Evolutionary conservation across 2,113 vertebrate genomes (phyloP).

Genomic region (Electrona antarctica): DNA sequence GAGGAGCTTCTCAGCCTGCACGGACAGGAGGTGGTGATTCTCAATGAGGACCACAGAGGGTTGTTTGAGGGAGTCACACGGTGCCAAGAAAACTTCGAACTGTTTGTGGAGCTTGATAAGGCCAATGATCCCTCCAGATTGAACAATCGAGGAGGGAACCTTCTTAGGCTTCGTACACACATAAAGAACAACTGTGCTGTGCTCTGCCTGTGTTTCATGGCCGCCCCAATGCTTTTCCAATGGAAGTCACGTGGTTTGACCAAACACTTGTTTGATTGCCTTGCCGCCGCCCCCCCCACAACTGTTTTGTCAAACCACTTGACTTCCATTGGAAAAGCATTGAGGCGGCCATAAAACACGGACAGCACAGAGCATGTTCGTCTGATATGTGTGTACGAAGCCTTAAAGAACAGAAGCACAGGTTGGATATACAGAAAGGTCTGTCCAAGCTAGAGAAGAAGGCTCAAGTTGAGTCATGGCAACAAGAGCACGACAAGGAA

Average conservation of each 20-base stretch:
- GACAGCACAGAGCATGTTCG: too few species aligned
- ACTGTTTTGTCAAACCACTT: too few species aligned
- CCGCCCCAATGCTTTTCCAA: too few species aligned
- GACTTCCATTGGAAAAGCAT: too few species aligned
- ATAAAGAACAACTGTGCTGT: too few species aligned
- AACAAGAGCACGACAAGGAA: constrained; percentile 71
- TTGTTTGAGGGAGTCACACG: constrained; percentile 87
- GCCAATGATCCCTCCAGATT: constrained; percentile 88
- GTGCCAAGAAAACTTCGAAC: constrained; percentile 90
- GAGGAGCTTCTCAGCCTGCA: constrained; percentile 86
- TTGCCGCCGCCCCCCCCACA: too few species aligned
- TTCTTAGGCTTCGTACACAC: too few species aligned
- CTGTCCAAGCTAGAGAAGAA: constrained; percentile 93
- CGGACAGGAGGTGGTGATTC: constrained; percentile 76
- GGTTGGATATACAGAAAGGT: constrained; percentile 88
- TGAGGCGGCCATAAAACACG: too few species aligned
- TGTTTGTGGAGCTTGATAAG: constrained; percentile 91
- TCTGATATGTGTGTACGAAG: too few species aligned
- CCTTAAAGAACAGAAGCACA: constrained; percentile 94
- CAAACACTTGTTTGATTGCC: too few species aligned
- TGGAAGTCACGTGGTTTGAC: too few species aligned
- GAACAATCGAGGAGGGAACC: constrained; percentile 91
- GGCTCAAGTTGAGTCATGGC: constrained; percentile 83
- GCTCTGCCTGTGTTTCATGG: too few species aligned
- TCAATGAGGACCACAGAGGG: constrained; percentile 84